A percentile compares a stretch with the other conserved stretches of the same genome.
Conservation (phyloP, 1,140 invertebrate genomes). For the Drosophila subpulchrella region DNA sequence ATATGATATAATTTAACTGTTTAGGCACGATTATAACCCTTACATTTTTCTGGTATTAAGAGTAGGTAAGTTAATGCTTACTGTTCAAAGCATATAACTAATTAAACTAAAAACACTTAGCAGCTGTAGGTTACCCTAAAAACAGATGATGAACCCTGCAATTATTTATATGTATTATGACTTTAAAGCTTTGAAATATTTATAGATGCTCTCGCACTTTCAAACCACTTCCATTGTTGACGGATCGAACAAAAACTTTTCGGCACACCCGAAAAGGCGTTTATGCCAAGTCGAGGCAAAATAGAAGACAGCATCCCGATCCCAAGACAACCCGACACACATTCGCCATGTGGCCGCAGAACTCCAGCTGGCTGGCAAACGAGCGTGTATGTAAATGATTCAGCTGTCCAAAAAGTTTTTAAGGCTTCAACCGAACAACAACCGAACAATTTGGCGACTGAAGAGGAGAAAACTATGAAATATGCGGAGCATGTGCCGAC, state of each 20-base stretch:
- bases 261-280: background rate
- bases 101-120: too few species aligned
- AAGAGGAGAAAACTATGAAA: conserved; percentile 46
- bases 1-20: too few species aligned
- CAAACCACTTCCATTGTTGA: conserved; percentile 1
- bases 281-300: conserved; percentile 14
- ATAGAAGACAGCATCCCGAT: conserved; percentile 21
- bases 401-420: conserved; percentile 56
- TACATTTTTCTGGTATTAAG: too few species aligned
- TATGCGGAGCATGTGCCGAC: conserved; percentile 66
- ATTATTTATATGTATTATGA: too few species aligned
- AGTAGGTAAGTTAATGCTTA: too few species aligned
- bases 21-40: too few species aligned
- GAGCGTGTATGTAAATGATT: conserved; percentile 54
- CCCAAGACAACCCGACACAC: conserved; percentile 30
- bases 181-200: too few species aligned
- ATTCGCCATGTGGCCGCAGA: conserved; percentile 27
- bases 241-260: conserved; percentile 16
- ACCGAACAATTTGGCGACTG: conserved; percentile 28
- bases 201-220: background rate
- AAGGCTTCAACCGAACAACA: conserved; percentile 38
- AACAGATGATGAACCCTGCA: too few species aligned
- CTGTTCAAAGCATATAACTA: too few species aligned
- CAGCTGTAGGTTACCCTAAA: too few species aligned
- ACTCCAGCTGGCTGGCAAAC: conserved; percentile 20